Percentiles rank a stretch among this genome's conserved stretches.
These are phyloP conservation scores for Tetanocera ferruginea DNA, from an alignment of 2,888 invertebrate species.

Conservation along the genomic window DNA sequence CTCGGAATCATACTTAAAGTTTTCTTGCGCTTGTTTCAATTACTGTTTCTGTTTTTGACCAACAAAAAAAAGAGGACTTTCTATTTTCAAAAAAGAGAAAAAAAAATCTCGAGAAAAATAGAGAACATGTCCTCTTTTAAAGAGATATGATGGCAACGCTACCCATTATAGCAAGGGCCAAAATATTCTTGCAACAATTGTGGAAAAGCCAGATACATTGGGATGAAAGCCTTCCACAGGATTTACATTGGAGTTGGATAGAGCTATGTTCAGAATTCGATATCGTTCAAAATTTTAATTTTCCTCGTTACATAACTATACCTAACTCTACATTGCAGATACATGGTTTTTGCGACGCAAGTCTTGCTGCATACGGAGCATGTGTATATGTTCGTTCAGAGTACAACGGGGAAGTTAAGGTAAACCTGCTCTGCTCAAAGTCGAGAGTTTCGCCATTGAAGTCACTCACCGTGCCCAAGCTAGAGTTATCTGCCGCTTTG, in stretches of 20 bases:
- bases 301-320: constrained; percentile 11
- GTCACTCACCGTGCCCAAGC: constrained; percentile 22
- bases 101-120: too few relatives aligned
- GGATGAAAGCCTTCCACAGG: constrained; percentile 26
- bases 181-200: constrained; percentile 28
- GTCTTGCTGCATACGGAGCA: constrained; percentile 25
- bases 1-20: too few relatives aligned
- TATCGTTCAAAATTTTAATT: not conserved
- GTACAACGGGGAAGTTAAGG: not conserved
- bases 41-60: too few relatives aligned
- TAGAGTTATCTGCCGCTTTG: constrained; percentile 44
- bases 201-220: constrained; percentile 25
- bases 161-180: constrained; percentile 28
- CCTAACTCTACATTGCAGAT: constrained; percentile 22
- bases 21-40: too few relatives aligned
- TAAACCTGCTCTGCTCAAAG: constrained; percentile 33
- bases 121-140: too few relatives aligned
- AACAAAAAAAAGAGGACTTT: too few relatives aligned
- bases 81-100: too few relatives aligned
- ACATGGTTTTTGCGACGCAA: constrained; percentile 40
- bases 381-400: constrained; percentile 36
- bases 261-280: not conserved
- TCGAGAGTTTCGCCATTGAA: constrained; percentile 36
- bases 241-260: constrained; percentile 4
- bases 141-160: too few relatives aligned